Percentiles rank a stretch among this genome's conserved stretches.
These are phyloP conservation scores for Brassicogethes aeneus DNA, from an alignment of 2,888 invertebrate species.

Conservation along the genomic window DNA sequence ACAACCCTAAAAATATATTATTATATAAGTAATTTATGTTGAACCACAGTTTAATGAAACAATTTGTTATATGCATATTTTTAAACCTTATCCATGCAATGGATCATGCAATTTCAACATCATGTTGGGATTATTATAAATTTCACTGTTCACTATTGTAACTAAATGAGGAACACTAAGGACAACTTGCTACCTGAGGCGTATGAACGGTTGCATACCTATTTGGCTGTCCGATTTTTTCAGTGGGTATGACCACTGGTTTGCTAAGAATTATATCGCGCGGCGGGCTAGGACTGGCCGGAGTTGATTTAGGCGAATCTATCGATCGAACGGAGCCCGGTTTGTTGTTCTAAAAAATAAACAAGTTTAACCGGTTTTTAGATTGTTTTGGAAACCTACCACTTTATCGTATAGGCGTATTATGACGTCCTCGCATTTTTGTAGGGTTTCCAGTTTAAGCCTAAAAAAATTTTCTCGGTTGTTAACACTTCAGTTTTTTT, in stretches of 20 bases:
- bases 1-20: background rate
- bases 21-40: background rate
- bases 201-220: too few relatives aligned
- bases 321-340: background rate
- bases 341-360: constrained; percentile 15
- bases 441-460: constrained; percentile 58
- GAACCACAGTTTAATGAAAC: too few relatives aligned
- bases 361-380: background rate
- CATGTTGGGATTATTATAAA: too few relatives aligned
- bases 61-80: too few relatives aligned
- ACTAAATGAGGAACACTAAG: too few relatives aligned
- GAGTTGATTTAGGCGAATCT: constrained; percentile 27
- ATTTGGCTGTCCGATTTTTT: too few relatives aligned
- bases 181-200: too few relatives aligned
- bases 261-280: constrained; percentile 30
- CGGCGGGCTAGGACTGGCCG: constrained; percentile 43
- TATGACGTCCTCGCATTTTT: constrained; percentile 58
- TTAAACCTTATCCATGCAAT: too few relatives aligned
- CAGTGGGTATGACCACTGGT: constrained; percentile 41
- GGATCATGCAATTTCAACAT: too few relatives aligned
- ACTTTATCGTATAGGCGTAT: constrained; percentile 58
- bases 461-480: too few relatives aligned
- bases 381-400: constrained; percentile 37
- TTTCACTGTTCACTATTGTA: too few relatives aligned
- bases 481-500: too few relatives aligned